These are phyloP conservation scores for Vultur gryphus DNA, from an alignment of 2,797 vertebrate genomes.

Conservation along the genomic window DNA sequence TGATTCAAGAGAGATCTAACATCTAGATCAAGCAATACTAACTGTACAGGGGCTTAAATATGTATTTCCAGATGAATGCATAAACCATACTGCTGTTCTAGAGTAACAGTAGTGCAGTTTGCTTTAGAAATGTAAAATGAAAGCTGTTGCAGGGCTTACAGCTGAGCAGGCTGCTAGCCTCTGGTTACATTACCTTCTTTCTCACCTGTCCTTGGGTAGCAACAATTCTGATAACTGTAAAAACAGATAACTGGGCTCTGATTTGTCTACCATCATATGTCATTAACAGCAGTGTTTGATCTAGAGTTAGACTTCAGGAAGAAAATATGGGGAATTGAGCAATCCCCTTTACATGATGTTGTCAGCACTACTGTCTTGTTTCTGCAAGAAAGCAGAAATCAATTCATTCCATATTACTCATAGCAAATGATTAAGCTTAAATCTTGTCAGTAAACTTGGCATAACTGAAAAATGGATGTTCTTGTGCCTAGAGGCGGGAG, in stretches of 20 bases:
- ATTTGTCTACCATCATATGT: background rate
- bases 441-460: background rate
- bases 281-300: background rate
- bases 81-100: slow-evolving; percentile 1
- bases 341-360: background rate
- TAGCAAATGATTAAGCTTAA: background rate
- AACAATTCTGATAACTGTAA: background rate
- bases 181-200: background rate
- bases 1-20: slow-evolving; percentile 24
- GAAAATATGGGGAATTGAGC: background rate
- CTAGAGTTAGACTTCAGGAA: background rate
- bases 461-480: background rate
- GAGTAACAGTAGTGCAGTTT: background rate
- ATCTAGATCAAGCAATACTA: slow-evolving; percentile 40
- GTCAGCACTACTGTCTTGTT: background rate
- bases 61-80: slow-evolving; percentile 54
- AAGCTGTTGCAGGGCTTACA: background rate
- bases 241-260: background rate
- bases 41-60: slow-evolving; percentile 26
- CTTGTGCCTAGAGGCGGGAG: slow-evolving; percentile 75
- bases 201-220: background rate
- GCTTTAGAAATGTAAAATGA: background rate
- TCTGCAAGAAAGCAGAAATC: background rate
- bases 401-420: background rate
- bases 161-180: background rate